Percentiles rank a stretch among this genome's conserved stretches.
These are phyloP conservation scores for Dicroscelio sp. DNA, from an alignment of 2,888 invertebrate genomes.

Conservation along the genomic window DNA sequence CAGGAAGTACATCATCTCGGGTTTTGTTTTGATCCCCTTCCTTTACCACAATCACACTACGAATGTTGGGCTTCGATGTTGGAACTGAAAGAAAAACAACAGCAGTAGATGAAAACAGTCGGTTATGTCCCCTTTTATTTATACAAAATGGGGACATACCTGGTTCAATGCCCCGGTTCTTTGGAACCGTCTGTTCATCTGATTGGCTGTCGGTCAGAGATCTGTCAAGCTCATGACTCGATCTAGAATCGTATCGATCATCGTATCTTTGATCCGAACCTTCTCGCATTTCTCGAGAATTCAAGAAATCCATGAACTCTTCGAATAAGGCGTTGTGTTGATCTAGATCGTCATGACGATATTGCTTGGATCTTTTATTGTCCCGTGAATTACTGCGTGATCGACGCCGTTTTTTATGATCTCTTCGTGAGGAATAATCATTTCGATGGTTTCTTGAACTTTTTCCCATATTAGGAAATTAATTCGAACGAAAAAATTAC, in stretches of 20 bases:
- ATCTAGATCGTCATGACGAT: background rate
- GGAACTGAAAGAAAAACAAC: background rate
- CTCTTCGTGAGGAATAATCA: background rate
- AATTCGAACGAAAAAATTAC: background rate
- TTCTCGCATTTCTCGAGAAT: background rate
- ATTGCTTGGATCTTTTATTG: constrained; percentile 3
- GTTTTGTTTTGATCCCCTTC: too few relatives aligned
- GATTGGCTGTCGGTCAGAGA: constrained; percentile 10
- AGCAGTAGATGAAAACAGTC: constrained; percentile 29
- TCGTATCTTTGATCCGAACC: background rate
- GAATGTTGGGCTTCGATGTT: background rate
- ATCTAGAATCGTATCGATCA: background rate
- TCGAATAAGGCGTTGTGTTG: background rate
- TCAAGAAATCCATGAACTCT: constrained; percentile 23
- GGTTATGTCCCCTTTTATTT: constrained; percentile 29
- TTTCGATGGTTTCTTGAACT: background rate
- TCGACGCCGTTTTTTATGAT: constrained; percentile 5
- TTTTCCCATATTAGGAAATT: constrained; percentile 1
- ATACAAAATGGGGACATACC: constrained; percentile 19
- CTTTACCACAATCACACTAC: constrained; percentile 39
- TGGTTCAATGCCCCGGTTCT: constrained; percentile 41
- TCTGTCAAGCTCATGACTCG: background rate
- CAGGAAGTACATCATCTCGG: too few relatives aligned
- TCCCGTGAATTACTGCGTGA: constrained; percentile 11
- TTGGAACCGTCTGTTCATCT: constrained; percentile 39